Evolutionary conservation across 2,888 invertebrate species (phyloP), one percentile per base, ranked within the genome.

Genomic region (Lasioglossum villosulum): DNA sequence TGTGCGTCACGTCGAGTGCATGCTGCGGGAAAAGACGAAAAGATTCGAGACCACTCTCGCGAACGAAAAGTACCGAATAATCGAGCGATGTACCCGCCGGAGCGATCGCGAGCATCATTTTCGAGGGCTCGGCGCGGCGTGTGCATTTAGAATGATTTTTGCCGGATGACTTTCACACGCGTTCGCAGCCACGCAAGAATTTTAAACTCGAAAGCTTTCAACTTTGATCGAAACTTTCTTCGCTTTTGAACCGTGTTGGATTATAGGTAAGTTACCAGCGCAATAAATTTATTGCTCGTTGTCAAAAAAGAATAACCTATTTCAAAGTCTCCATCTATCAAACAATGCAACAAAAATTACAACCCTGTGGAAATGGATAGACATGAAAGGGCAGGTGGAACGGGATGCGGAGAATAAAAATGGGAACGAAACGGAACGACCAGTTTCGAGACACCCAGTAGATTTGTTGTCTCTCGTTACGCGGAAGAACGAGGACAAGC

Each of bases 21-120:
- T 34, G 23, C 2, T 23, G 45, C 34, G 56, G 30, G 74, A 34
- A 23, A n/a, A 42, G 68, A n/a, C 39, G 78, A 59, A 70, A 80
- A 68, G 75, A 30, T 82, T 75, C 45, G 78, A 78, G 75, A 45
- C 34, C 74, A 45, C 78, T 75, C 84, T 78, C 34, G 42, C 52
- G 23, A 30, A 30, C 72, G 39, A 82, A 82, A 63, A 84, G 84
- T 72, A 82, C 66, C 82, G 82, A 82, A 70, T 84, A 84, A 84
- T 84, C 77, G 77, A 12, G 56, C 73, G 80, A 76, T 72, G 30
- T 66, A 59, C 19, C 19, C 71, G 39, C 63, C 45, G 3, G 0
- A 16, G 42, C 71, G 73, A 19, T 23, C 56, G 37, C 23, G 59
- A 63, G 30, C 63, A 63, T 30, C 27, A 63, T 63, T 30, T 30